These are phyloP conservation scores for Boleophthalmus pectinirostris DNA, from an alignment of 2,113 vertebrate genomes.

Conservation along the genomic window DNA sequence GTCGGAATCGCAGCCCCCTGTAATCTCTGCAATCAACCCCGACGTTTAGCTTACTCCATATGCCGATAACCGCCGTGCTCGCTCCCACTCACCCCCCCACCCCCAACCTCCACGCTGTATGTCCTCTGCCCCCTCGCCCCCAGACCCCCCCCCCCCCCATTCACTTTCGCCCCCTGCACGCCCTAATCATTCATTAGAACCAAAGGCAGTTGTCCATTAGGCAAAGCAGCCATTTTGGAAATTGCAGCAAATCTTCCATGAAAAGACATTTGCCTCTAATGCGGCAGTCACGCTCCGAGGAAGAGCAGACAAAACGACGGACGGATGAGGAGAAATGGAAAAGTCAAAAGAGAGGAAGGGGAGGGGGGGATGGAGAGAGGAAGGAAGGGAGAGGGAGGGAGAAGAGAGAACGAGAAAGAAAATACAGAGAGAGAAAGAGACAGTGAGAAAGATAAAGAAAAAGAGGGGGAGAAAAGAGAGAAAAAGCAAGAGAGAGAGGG, in stretches of 20 bases:
- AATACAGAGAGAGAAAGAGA: too few relatives aligned
- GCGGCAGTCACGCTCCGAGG: slow-evolving; percentile 83
- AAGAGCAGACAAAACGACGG: slow-evolving; percentile 43
- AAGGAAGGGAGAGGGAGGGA: neutral
- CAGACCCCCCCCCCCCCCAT: too few relatives aligned
- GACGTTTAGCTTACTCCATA: slow-evolving; percentile 63
- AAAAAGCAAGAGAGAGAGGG: too few relatives aligned
- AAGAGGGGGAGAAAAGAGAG: too few relatives aligned
- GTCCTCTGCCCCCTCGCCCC: slow-evolving; percentile 9
- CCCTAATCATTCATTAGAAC: slow-evolving; percentile 77
- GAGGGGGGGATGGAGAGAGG: slow-evolving; percentile 10
- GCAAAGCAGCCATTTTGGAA: slow-evolving; percentile 85
- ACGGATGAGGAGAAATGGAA: slow-evolving; percentile 30
- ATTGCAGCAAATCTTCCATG: slow-evolving; percentile 92
- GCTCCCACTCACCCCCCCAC: slow-evolving; percentile 33
- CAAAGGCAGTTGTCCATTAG: slow-evolving; percentile 86
- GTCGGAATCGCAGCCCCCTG: too few relatives aligned
- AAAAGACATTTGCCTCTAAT: slow-evolving; percentile 93
- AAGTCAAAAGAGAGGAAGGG: slow-evolving; percentile 29
- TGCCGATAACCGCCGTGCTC: slow-evolving; percentile 53
- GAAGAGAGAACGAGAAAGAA: too few relatives aligned
- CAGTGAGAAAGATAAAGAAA: too few relatives aligned
- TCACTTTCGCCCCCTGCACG: slow-evolving; percentile 32
- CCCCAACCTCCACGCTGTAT: slow-evolving; percentile 15
- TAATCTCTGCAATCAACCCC: slow-evolving; percentile 69